Base-by-base conservation (phyloP, 2,888 invertebrate species). In the Ectemnius continuus region DNA sequence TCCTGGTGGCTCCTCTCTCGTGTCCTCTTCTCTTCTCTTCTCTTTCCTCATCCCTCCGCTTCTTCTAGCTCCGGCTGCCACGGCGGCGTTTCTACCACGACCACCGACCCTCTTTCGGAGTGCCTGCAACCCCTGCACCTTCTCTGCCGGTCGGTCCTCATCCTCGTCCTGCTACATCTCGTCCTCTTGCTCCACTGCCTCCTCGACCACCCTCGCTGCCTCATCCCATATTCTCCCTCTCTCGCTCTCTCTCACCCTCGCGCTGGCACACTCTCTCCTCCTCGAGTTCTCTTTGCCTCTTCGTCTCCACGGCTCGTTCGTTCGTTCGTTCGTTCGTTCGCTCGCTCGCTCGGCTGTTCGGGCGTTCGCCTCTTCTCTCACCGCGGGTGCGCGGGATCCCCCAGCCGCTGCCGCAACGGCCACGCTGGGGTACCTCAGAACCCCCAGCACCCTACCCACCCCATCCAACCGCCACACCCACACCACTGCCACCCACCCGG, bases 391-490 rank as follows among this genome's bases (percentile, higher is more conserved):
- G 85, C 83, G 85, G 88, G 83, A 85, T 85, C 87, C 88, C 84
- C 84, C 81, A 81, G 81, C 80, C 82, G 75, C 79, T 85, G 89
- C 90, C 89, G 84, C 90, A 90, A 84, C 85, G 89, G 89, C 89
- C 90, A 89, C 89, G 88, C 88, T 88, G 88, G 88, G 86, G 88
- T 87, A 90, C 90, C 90, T 90, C 89, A 89, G 88, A 90, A 82
- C 84, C 83, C 84, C 83, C 77, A 73, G 77, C 82, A 75, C 36
- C 78, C 86, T 78, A 81, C 79, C 85, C 82, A 76, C 85, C 36
- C 84, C 77, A 16, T 70, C 28, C 67, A 36, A 36, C 18, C 48
- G n/a, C n/a, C 45, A 8, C 36, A 36, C 82, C 75, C 78, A 86
- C 78, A 81, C 79, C 85, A 82, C 75, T 84, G 4, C 84, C 77